Evolutionary conservation across 2,888 invertebrate species (phyloP), one percentile per base, ranked within the genome.

Genomic region (Mycalesis mineus): DNA sequence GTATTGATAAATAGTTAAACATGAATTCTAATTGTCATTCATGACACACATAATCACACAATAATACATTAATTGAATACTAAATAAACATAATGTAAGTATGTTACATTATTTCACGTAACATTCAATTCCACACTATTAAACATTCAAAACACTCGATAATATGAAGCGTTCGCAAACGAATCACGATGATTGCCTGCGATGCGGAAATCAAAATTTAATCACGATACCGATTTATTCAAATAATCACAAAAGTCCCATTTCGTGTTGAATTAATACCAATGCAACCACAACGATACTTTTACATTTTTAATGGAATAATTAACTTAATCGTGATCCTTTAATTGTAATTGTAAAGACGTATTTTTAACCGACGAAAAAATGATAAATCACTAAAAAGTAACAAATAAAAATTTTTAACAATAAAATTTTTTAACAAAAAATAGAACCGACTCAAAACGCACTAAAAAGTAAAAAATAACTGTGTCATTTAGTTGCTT

Each of bases 161-260:
- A 41, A 9, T 41, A 41, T 3, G 3, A 22, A 22, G 40, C 15
- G 2, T 33, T 36, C n/a, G 28, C 44, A 48, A 50, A 11, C n/a
- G 13, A 15, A 49, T 9, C 3, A 51, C 13, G 7, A 42, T 50
- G 40, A 41, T 41, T 41, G 17, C 22, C 22, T 22, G 22, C 41
- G 52, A 62, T 63, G 57, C 57, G 60, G 59, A 65, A 65, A 69
- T 68, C 66, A 62, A 68, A 69, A 62, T 68, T 66, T 60, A 63
- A 62, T 61, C 40, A 56, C 39, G 28, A 62, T 70, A 17, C 41
- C 73, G 77, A 74, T 69, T 66, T 73, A 75, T 73, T 71, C 70
- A 71, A 80, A 75, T 68, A 75, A 73, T 72, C 71, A 69, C 49
- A 52, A 58, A 58, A 51, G 56, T 61, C 58, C 60, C 63, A 61